A percentile compares a stretch with the other conserved stretches of the same genome.
Evolutionary conservation across 2,113 vertebrate species (phyloP).

Genomic region (Anarrhichthys ocellatus): DNA sequence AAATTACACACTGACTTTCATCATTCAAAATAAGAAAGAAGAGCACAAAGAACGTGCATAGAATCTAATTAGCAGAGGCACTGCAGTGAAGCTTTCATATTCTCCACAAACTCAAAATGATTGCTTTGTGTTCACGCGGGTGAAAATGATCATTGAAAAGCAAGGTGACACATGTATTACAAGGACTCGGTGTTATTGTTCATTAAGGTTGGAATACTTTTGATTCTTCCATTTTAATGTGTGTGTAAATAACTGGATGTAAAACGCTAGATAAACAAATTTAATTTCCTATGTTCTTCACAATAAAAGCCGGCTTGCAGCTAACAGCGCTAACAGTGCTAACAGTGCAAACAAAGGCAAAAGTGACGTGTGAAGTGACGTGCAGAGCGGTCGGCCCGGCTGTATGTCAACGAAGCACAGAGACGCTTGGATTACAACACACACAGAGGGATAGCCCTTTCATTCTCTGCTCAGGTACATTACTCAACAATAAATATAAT

Average conservation of each 20-base stretch:
- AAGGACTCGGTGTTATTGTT: slow-evolving; percentile 2
- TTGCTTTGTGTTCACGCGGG: not conserved
- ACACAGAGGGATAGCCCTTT: not conserved
- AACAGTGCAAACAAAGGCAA: no score
- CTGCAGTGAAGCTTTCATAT: slow-evolving; percentile 5
- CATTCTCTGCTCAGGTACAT: not conserved
- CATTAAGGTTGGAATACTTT: not conserved
- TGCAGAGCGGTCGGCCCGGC: no score
- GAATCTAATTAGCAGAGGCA: slow-evolving; percentile 44
- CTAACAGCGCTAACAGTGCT: no score
- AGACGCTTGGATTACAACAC: not conserved
- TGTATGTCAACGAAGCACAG: no score
- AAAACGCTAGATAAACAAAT: no score
- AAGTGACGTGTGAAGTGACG: no score
- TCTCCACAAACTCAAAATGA: not conserved
- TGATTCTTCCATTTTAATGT: not conserved
- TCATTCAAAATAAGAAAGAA: slow-evolving; percentile 21
- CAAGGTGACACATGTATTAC: not conserved
- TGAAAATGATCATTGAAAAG: not conserved
- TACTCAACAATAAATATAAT: no score
- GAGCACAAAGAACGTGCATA: slow-evolving; percentile 14
- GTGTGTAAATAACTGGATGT: no score
- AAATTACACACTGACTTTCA: slow-evolving; percentile 42
- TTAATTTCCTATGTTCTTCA: no score
- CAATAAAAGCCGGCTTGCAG: no score